Evolutionary conservation across 2,113 vertebrate genomes (phyloP), one percentile per base, ranked within the genome.

Genomic region (Egretta garzetta): DNA sequence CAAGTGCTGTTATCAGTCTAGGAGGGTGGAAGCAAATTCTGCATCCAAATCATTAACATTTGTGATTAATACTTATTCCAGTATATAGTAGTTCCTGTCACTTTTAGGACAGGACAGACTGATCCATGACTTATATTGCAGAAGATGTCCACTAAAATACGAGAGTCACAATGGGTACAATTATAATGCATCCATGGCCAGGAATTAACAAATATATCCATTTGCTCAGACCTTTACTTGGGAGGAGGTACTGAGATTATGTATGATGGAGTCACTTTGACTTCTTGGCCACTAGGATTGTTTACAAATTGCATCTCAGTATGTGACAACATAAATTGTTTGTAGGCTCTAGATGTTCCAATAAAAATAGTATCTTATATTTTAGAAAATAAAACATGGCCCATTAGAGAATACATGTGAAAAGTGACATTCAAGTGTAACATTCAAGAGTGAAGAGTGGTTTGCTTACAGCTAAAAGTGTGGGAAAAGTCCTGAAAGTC

Each of bases 81-180:
- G 26, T 68, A 22, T 73, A 18, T 19, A 33, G 56, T 50, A 59
- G 32, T 33, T 24, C 35, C 27, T 56, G 28, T 28, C 35, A 32
- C 18, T 64, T 90, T 71, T 60, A 55, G 75, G 49, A 49, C 45
- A 90, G 55, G 43, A 45, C 30, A 75, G 39, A 67, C 41, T 49
- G 49, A 66, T 35, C 64, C 41, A 26, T 59, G 68, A 41, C 6
- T 80, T 47, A 37, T 12, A 19, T 28, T 41, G 52, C 52, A 81
- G 33, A 85, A 43, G 24, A 43, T 14, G 47, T 24, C 23, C 45
- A 53, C 33, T 73, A 28, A 85, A 94, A 63, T 85, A 35, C 1
- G 3, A 52, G 35, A 41, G 22, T 47, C 55, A 50, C 52, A 71
- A 2, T 0, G 0, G 9, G 26, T 55, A n/a, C 35, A 72, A 19